phyloP scores from a whole-genome alignment of 2,797 vertebrate species.

The Chaenodraco wilsoni region DNA sequence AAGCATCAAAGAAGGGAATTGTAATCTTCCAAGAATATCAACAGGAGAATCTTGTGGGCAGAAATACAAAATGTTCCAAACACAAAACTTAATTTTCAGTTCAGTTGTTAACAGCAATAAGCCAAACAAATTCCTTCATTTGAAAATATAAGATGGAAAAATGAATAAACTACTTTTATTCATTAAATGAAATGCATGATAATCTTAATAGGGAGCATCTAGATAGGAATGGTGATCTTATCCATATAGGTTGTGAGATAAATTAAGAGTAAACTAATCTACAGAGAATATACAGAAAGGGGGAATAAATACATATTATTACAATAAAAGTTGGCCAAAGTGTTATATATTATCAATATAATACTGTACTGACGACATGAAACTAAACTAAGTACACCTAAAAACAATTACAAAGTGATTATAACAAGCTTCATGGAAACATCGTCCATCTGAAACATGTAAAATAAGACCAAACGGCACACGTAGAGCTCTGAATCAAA shows the following conservation, averaged over 20 bases:
- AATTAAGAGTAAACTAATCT: slow-evolving; percentile 1
- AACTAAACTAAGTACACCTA: background rate
- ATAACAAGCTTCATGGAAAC: slow-evolving; percentile 3
- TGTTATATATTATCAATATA: too few species aligned
- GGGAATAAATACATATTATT: background rate
- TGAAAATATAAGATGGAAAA: background rate
- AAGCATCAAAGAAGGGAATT: slow-evolving; percentile 67
- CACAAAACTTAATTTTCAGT: slow-evolving; percentile 22
- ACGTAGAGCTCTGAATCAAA: slow-evolving; percentile 22
- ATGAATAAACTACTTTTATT: slow-evolving; percentile 16
- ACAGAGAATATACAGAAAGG: background rate
- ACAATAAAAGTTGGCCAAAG: background rate
- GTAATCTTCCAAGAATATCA: slow-evolving; percentile 63
- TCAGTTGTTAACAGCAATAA: slow-evolving; percentile 29
- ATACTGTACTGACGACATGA: too few species aligned
- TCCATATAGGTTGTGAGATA: background rate
- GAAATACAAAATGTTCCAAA: slow-evolving; percentile 37
- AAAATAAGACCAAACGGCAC: slow-evolving; percentile 15
- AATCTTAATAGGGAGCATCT: background rate
- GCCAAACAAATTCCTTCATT: slow-evolving; percentile 33
- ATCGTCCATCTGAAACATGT: slow-evolving; percentile 11
- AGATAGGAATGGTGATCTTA: background rate
- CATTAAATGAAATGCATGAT: background rate
- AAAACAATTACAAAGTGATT: background rate
- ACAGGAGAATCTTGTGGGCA: slow-evolving; percentile 36